phyloP scores from a whole-genome alignment of 2,113 vertebrate genomes.

The Equus quagga region DNA sequence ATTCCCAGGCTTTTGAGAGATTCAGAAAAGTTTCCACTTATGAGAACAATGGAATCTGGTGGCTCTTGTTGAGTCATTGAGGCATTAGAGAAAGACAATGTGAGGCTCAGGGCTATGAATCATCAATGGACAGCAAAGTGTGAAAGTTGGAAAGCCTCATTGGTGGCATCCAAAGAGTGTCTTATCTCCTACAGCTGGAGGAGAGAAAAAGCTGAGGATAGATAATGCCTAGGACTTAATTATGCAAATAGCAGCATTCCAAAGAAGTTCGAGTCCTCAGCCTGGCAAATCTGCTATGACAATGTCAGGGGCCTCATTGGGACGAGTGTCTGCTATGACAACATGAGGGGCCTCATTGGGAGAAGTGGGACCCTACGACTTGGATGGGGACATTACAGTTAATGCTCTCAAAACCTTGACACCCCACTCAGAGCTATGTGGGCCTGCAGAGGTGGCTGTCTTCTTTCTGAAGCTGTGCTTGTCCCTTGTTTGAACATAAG shows the following conservation, averaged over 20 bases:
- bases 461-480: not conserved
- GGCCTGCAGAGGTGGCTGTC: not conserved
- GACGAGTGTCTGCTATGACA: not conserved
- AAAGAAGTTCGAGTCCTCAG: not conserved
- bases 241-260: not conserved
- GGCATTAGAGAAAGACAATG: not conserved
- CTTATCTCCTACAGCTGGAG: not conserved
- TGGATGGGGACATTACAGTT: not conserved
- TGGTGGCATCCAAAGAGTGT: not conserved
- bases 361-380: not conserved
- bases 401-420: not conserved
- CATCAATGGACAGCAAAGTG: not conserved
- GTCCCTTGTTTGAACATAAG: not conserved
- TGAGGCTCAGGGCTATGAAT: not conserved
- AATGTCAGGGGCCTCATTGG: too few relatives aligned
- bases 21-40: not conserved
- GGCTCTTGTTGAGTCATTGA: not conserved
- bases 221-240: not conserved
- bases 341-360: too few relatives aligned
- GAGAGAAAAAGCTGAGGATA: not conserved
- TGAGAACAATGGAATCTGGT: not conserved
- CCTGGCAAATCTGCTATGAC: not conserved
- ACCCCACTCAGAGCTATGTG: not conserved
- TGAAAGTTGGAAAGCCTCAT: not conserved
- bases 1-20: not conserved